Evolutionary conservation across 2,113 vertebrate species (phyloP).

Genomic region (Odobenus rosmarus): DNA sequence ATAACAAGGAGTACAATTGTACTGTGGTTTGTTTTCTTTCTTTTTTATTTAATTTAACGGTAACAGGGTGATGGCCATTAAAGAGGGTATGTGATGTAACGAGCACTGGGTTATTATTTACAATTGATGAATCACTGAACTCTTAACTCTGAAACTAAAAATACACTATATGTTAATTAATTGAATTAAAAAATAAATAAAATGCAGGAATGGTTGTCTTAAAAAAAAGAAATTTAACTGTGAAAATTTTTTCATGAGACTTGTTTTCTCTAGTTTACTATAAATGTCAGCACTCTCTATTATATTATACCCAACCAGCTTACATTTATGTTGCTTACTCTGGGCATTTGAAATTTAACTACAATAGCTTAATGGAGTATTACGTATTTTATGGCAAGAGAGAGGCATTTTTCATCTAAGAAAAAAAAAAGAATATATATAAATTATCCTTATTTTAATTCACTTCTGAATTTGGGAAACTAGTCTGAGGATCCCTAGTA

Average conservation of each 20-base stretch:
- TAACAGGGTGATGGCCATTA: background rate
- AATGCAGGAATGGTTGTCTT: background rate
- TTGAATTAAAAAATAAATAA: background rate
- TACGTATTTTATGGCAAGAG: background rate
- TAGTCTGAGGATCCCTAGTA: background rate
- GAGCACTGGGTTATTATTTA: background rate
- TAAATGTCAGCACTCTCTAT: background rate
- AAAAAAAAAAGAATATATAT: background rate
- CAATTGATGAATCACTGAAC: background rate
- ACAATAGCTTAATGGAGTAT: background rate
- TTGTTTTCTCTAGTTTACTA: background rate
- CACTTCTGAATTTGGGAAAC: background rate
- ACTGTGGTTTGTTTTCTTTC: too few relatives aligned
- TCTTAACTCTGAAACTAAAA: background rate
- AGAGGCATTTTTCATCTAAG: background rate
- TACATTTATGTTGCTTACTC: background rate
- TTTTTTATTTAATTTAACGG: background rate
- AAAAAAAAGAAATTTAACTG: background rate
- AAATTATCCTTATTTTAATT: background rate
- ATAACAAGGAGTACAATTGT: background rate
- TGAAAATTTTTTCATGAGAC: background rate
- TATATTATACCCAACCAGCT: background rate
- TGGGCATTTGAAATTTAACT: background rate
- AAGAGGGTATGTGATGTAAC: background rate
- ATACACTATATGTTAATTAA: background rate